phyloP scores from a whole-genome alignment of 2,888 invertebrate species.

The Nasonovia ribisnigri region DNA sequence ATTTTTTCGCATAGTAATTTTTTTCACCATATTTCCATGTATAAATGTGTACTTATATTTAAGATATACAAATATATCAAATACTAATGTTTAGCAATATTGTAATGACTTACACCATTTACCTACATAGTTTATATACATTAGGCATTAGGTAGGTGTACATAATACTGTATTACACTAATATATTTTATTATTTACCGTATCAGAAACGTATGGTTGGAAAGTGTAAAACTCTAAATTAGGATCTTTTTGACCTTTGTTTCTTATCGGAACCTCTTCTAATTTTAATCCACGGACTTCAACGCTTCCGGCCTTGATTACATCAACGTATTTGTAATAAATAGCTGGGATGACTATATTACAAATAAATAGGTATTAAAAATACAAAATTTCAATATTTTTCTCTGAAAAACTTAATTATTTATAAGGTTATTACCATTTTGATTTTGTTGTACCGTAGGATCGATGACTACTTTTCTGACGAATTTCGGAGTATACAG shows the following conservation, averaged over 20 bases:
- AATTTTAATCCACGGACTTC: constrained; percentile 64
- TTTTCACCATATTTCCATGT: neutral
- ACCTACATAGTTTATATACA: neutral
- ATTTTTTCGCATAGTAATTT: neutral
- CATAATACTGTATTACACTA: neutral
- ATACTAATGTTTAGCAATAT: too few species aligned
- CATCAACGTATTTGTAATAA: constrained; percentile 64
- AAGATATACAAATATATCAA: neutral
- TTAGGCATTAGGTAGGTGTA: neutral
- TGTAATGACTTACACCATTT: neutral
- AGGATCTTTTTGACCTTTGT: constrained; percentile 71
- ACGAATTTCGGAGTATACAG: constrained; percentile 55
- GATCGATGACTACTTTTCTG: constrained; percentile 66
- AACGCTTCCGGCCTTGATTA: constrained; percentile 48
- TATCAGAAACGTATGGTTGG: constrained; percentile 78
- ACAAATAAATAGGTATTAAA: neutral
- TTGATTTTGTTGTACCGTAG: constrained; percentile 22
- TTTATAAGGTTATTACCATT: neutral
- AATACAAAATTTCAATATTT: neutral
- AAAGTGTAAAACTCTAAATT: constrained; percentile 87
- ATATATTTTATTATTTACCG: constrained; percentile 65
- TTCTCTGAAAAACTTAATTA: neutral
- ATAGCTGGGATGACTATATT: constrained; percentile 36
- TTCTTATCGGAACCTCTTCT: constrained; percentile 33
- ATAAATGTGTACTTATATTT: neutral